Evolutionary conservation across 2,888 invertebrate genomes (phyloP).

Genomic region (Drosophila maculinotata): DNA sequence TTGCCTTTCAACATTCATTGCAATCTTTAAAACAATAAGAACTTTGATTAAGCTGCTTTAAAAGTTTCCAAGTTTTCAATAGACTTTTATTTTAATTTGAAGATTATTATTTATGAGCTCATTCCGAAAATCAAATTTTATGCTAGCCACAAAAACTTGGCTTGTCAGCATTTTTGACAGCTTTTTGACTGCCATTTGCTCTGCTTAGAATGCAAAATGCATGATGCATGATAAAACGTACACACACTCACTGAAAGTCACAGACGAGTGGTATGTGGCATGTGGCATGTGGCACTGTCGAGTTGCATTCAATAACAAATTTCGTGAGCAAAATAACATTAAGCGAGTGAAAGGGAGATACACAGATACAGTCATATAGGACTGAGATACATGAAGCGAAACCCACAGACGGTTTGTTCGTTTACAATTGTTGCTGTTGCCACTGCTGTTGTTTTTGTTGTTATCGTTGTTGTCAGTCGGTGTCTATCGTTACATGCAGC

Average conservation of each 20-base stretch:
- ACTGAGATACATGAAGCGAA: slow-evolving; percentile 16
- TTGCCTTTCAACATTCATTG: background rate
- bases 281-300: slow-evolving; percentile 37
- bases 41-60: background rate
- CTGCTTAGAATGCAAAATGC: slow-evolving; percentile 37
- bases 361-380: slow-evolving; percentile 1
- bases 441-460: slow-evolving; percentile 8
- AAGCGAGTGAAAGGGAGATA: slow-evolving; percentile 13
- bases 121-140: slow-evolving; percentile 4
- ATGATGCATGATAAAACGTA: slow-evolving; percentile 26
- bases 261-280: slow-evolving; percentile 3
- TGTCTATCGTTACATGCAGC: slow-evolving; percentile 59
- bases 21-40: background rate
- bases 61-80: background rate
- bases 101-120: background rate
- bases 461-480: slow-evolving; percentile 34
- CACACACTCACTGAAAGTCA: background rate
- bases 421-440: slow-evolving; percentile 21
- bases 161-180: slow-evolving; percentile 56
- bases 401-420: slow-evolving; percentile 24
- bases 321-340: slow-evolving; percentile 59
- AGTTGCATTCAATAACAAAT: slow-evolving; percentile 56
- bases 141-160: slow-evolving; percentile 9
- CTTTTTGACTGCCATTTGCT: slow-evolving; percentile 35
- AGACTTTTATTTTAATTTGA: background rate